phyloP scores from a whole-genome alignment of 2,113 vertebrate genomes.

The Leptobrachium ailaonicum region DNA sequence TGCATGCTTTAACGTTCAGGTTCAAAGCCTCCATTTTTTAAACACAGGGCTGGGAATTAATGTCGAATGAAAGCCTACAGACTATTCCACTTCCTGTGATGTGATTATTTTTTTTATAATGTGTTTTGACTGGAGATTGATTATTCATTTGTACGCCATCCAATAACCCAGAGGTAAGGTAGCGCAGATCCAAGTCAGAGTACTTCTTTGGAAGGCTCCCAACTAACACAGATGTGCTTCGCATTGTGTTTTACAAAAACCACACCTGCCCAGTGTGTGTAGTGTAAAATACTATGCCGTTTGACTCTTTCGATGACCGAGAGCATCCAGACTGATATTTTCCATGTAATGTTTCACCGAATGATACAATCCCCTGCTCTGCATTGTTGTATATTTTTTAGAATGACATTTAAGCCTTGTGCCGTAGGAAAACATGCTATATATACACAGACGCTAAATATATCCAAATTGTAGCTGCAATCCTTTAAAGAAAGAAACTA shows the following conservation, averaged over 20 bases:
- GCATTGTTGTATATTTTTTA: too few relatives aligned
- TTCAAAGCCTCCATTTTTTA: too few relatives aligned
- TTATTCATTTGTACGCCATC: constrained; percentile 56
- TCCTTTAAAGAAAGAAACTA: too few relatives aligned
- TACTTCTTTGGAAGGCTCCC: constrained; percentile 58
- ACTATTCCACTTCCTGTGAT: not conserved
- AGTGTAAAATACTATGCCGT: constrained; percentile 54
- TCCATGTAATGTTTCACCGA: too few relatives aligned
- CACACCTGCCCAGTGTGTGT: constrained; percentile 60
- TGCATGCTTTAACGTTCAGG: too few relatives aligned
- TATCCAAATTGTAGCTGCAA: too few relatives aligned
- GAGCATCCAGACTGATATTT: not conserved
- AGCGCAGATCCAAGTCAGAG: constrained; percentile 53
- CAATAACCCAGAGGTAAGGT: constrained; percentile 46
- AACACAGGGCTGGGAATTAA: not conserved
- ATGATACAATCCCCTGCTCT: too few relatives aligned
- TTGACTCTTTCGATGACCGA: not conserved
- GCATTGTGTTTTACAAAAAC: constrained; percentile 54
- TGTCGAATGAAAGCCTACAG: constrained; percentile 1
- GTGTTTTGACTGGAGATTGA: constrained; percentile 52
- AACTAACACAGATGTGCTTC: constrained; percentile 60
- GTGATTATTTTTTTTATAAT: constrained; percentile 28
- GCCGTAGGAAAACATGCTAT: too few relatives aligned
- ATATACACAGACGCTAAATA: too few relatives aligned
- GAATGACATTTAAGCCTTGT: too few relatives aligned